Base-by-base conservation (phyloP, 1,140 invertebrate species). In the Apolygus lucorum region DNA sequence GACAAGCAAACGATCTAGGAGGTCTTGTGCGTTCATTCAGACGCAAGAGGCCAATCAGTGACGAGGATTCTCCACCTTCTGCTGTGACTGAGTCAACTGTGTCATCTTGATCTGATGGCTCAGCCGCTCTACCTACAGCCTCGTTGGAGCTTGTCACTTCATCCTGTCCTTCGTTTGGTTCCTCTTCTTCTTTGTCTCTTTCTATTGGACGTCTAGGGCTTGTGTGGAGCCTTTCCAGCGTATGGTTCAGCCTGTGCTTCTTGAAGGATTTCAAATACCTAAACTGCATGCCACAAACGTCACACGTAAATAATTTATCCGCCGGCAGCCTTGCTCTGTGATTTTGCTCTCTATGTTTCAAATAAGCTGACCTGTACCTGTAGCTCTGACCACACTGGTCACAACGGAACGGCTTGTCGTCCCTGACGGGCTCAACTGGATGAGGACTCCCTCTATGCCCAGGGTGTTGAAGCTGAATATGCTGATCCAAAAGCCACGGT, bases 321-420 rank as follows among this genome's bases (percentile, higher is more conserved):
- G 91, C 91, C 0, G 91, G 91, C 8, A 93, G 79, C 0, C 90
- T 81, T 1, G 91, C 90, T 0, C 90, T 85, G 75, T 94, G 91
- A 75, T 93, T 93, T 78, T 93, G 91, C 76, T 93, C 91, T 59
- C 91, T 85, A 77, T 93, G 91, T 75, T 92, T 92, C 29, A 91
- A 88, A 78, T 92, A 94, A 4, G 91, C 90, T 22, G 90, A 93
- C 62, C 91, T 84, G 76, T 93, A 93, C 72, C 90, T 86, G 78
- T 94, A 94, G 74, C 90, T 90, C 74, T 94, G 91, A 8, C 91
- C 91, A 78, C 91, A 94, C 75, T 93, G 90, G 74, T 93, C 90
- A 80, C 91, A 94, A 11, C 91, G 90, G 79, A 92, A 93, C n/a
- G 91, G 90, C 75, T 93, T 94, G 77, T 93, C 91, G 73, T 91